Evolutionary conservation across 2,797 vertebrate species (phyloP).

Genomic region (Cynopterus sphinx): DNA sequence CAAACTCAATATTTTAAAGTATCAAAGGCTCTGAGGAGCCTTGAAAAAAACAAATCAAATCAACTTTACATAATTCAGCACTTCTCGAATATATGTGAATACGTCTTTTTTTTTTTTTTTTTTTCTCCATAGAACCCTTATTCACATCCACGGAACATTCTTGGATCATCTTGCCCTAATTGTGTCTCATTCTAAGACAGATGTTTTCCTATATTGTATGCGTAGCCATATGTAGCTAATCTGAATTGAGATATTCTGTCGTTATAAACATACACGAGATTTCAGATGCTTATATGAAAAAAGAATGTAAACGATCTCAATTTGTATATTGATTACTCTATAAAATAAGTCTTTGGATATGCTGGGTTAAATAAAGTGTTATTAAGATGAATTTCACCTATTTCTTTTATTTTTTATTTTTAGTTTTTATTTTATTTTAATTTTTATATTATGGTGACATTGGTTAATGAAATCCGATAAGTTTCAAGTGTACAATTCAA

Average conservation of each 20-base stretch:
- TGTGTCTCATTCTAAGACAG: background rate
- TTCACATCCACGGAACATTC: background rate
- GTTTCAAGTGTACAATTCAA: no score
- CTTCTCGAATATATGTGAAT: background rate
- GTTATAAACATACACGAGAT: background rate
- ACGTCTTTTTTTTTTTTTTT: background rate
- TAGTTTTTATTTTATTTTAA: no score
- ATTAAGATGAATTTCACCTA: background rate
- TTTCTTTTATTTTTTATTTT: background rate
- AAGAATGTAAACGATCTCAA: background rate
- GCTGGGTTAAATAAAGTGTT: background rate
- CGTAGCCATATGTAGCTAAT: background rate
- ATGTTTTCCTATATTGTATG: background rate
- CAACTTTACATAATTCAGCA: background rate
- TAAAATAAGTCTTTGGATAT: background rate
- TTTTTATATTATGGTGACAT: no score
- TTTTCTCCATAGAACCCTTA: background rate
- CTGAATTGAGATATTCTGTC: background rate
- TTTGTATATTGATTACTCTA: background rate
- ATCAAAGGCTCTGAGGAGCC: background rate
- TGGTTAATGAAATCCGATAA: no score
- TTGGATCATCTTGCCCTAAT: background rate
- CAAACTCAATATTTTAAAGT: background rate
- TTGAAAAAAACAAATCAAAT: background rate
- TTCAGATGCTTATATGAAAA: background rate